Conservation (phyloP, 2,113 vertebrate genomes). For the Pipa parva region DNA sequence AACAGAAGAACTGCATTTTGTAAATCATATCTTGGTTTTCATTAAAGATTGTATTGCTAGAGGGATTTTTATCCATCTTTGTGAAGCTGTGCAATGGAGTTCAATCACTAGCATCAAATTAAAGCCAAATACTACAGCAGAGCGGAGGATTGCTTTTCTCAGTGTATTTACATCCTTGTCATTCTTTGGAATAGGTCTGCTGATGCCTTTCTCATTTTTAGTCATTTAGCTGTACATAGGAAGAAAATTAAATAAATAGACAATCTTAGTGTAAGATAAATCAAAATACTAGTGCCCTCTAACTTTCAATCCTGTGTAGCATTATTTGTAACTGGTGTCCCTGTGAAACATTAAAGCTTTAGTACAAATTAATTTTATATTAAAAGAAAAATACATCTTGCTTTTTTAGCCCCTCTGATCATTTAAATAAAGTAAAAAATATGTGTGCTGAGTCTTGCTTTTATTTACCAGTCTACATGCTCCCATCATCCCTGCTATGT, state of each 20-base stretch:
- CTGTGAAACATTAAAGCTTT: neutral
- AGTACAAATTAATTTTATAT: neutral
- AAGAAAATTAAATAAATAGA: neutral
- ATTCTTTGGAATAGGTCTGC: too few species aligned
- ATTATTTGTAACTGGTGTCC: too few species aligned
- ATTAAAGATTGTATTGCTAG: slow-evolving; percentile 32
- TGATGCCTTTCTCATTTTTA: neutral
- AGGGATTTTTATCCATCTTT: slow-evolving; percentile 33
- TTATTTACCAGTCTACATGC: too few species aligned
- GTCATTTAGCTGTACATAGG: neutral
- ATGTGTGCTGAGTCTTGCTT: too few species aligned
- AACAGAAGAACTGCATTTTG: slow-evolving; percentile 15
- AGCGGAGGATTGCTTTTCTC: slow-evolving; percentile 8
- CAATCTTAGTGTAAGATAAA: neutral
- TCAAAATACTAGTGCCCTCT: too few species aligned
- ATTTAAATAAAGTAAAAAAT: too few species aligned
- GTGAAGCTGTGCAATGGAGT: slow-evolving; percentile 23
- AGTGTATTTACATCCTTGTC: too few species aligned
- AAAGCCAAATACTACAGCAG: slow-evolving; percentile 25
- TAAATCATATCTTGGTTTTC: slow-evolving; percentile 38
- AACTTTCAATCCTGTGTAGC: too few species aligned
- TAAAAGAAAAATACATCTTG: too few species aligned
- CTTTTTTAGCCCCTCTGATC: too few species aligned
- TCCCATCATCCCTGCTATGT: too few species aligned
- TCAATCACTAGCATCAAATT: slow-evolving; percentile 37